Evolutionary conservation across 2,888 invertebrate genomes (phyloP), one percentile per base, ranked within the genome.

Genomic region (Anagyrus pseudococci): DNA sequence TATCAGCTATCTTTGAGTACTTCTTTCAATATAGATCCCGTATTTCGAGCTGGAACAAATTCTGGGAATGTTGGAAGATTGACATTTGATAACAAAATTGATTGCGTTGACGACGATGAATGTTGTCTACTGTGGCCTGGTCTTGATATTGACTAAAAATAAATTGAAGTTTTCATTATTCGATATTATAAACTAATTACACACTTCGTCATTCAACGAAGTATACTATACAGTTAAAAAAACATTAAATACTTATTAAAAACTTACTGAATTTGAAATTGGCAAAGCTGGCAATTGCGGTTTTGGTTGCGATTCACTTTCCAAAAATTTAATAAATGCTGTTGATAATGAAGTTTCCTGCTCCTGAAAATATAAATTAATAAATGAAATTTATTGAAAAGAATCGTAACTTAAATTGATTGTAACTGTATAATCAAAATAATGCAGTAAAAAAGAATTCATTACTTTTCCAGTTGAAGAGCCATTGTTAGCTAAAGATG

Each of bases 311-410:
- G 94, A 94, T 80, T 94, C 94, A 67, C 85, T 87, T 79, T 96
- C 94, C 69, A 96, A 83, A 82, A 95, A 96, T 71, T 86, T 84
- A 13, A 92, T 87, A 79, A 92, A 92, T 62, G 90, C 88, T 74
- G 88, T 87, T 0, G 90, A 87, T 66, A 91, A 81, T 0, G 89
- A 88, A n/a, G 80, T 71, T 67, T 80, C 80, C 43, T 77, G 77
- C 44, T 79, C 77, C 80, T 80, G 53, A 59, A 72, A 70, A 83
- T 77, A 67, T 37, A 13, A 15, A 61, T 53, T 58, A 63, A 15
- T 37, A 22, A 49, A 57, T 22, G 10, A 43, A 41, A 40, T 23
- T n/a, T n/a, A n/a, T n/a, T n/a, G n/a, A n/a, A n/a, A n/a, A n/a
- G n/a, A n/a, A n/a, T 26, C 6, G 13, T 53, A 17, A 13, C 23